Percentiles rank a stretch among this genome's conserved stretches.
Evolutionary conservation across 2,113 vertebrate genomes (phyloP).

Genomic region (Recurvirostra avosetta): DNA sequence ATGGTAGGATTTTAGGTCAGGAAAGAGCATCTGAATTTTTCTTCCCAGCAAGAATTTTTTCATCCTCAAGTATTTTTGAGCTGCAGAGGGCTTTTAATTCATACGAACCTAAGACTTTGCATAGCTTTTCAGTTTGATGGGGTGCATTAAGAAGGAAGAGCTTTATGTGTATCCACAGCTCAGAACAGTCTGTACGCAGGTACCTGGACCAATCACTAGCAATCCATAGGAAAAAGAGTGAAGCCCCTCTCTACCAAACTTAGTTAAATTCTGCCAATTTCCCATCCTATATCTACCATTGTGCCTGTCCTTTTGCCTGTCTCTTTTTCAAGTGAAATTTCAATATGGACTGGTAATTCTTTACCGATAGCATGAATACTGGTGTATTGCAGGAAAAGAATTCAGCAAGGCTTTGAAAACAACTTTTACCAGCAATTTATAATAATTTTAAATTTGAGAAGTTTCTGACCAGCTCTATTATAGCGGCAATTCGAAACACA

Average conservation of each 20-base stretch:
- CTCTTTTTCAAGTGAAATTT: not conserved
- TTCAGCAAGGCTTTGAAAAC: not conserved
- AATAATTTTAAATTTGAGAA: not conserved
- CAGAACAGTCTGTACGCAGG: not conserved
- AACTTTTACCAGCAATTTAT: not conserved
- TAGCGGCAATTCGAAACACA: not conserved
- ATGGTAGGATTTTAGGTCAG: not conserved
- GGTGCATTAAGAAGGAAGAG: not conserved
- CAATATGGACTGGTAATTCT: not conserved
- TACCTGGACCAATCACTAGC: not conserved
- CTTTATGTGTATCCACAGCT: not conserved
- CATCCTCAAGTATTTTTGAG: not conserved
- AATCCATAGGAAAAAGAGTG: not conserved
- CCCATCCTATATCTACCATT: not conserved
- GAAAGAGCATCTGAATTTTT: not conserved
- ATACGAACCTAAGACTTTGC: not conserved
- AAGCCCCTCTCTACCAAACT: not conserved
- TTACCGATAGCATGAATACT: not conserved
- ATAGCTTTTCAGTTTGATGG: not conserved
- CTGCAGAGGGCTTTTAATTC: not conserved
- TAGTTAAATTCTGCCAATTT: not conserved
- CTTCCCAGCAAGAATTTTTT: not conserved
- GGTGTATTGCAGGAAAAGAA: not conserved
- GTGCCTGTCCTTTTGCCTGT: too few relatives aligned
- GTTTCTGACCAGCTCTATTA: not conserved